Percentiles rank a stretch among this genome's conserved stretches.
Evolutionary conservation across 2,888 invertebrate species (phyloP).

Genomic region (Torymus tubicola): DNA sequence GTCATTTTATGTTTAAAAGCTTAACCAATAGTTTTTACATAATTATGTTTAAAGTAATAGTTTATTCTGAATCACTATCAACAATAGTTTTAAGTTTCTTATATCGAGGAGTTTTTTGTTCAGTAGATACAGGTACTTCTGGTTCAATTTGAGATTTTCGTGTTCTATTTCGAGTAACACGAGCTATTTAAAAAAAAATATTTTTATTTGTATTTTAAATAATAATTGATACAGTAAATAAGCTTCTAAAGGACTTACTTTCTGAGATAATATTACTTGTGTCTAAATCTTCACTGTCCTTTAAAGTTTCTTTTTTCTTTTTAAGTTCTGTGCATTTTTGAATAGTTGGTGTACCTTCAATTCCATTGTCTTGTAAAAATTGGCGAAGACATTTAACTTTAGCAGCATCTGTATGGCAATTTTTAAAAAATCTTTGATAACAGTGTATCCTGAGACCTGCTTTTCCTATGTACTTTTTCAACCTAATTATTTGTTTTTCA

Average conservation of each 20-base stretch:
- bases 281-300: slow-evolving; percentile 67
- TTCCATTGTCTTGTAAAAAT: slow-evolving; percentile 68
- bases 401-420: slow-evolving; percentile 66
- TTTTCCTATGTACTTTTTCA: slow-evolving; percentile 67
- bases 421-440: slow-evolving; percentile 67
- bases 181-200: slow-evolving; percentile 24
- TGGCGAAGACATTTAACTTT: slow-evolving; percentile 64
- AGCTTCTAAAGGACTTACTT: slow-evolving; percentile 62
- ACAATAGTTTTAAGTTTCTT: slow-evolving; percentile 62
- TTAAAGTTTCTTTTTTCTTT: slow-evolving; percentile 62
- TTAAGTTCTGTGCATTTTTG: slow-evolving; percentile 70
- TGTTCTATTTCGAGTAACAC: slow-evolving; percentile 24
- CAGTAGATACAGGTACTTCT: slow-evolving; percentile 40
- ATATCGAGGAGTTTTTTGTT: slow-evolving; percentile 58
- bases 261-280: slow-evolving; percentile 66
- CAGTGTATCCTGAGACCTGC: slow-evolving; percentile 68
- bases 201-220: slow-evolving; percentile 20
- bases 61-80: slow-evolving; percentile 66
- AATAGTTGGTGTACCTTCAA: slow-evolving; percentile 67
- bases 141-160: slow-evolving; percentile 27
- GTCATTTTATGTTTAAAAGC: slow-evolving; percentile 8
- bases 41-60: slow-evolving; percentile 41
- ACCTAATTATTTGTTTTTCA: slow-evolving; percentile 62
- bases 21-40: not conserved
- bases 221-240: slow-evolving; percentile 14